Evolutionary conservation across 2,888 invertebrate genomes (phyloP).

Genomic region (Pedicia rivosa): DNA sequence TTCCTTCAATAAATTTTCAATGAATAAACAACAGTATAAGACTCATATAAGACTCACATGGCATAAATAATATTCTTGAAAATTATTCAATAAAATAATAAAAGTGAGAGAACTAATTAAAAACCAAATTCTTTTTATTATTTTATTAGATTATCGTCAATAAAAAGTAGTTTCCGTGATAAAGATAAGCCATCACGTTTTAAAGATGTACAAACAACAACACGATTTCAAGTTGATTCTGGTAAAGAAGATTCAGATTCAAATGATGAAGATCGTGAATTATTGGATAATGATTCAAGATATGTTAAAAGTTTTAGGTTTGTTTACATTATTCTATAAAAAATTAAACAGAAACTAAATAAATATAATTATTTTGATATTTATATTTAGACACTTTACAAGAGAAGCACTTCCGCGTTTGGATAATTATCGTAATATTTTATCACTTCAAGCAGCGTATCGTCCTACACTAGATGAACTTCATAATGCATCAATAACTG

Average conservation of each 20-base stretch:
- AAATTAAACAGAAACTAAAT: no score
- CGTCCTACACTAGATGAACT: conserved; percentile 79
- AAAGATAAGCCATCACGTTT: conserved; percentile 44
- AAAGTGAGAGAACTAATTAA: no score
- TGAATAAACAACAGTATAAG: no score
- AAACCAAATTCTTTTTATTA: no score
- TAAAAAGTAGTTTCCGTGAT: conserved; percentile 47
- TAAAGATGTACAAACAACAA: conserved; percentile 37
- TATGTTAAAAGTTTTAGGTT: conserved; percentile 67
- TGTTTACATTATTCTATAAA: conserved; percentile 9
- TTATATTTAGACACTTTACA: conserved; percentile 54
- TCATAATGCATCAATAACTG: conserved; percentile 64
- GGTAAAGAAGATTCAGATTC: conserved; percentile 31
- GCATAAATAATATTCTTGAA: no score
- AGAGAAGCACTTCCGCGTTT: conserved; percentile 72
- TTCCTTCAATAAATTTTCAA: no score
- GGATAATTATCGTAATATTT: conserved; percentile 79
- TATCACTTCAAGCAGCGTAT: conserved; percentile 75
- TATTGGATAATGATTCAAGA: conserved; percentile 44
- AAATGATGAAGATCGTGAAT: conserved; percentile 31
- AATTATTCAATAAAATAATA: no score
- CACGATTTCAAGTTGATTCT: conserved; percentile 40
- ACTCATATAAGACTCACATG: no score
- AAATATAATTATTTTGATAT: background rate
- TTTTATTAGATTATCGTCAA: conserved; percentile 23